Conservation (phyloP, 1,140 invertebrate species). For the Drosophila jambulina region DNA sequence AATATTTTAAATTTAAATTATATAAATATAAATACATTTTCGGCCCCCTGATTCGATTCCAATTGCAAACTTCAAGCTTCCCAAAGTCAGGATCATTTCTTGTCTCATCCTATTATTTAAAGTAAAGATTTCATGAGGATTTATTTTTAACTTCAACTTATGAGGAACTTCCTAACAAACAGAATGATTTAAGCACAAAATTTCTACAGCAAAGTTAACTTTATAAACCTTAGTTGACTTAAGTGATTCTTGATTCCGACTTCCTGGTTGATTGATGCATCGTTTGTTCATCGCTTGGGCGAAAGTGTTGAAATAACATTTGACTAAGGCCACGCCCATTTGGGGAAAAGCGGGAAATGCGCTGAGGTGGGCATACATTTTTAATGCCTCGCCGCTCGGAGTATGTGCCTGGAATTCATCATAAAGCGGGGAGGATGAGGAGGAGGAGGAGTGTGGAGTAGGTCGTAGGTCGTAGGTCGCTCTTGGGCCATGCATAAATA, state of each 20-base stretch:
- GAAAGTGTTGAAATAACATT: conserved; percentile 54
- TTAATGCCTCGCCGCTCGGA: conserved; percentile 59
- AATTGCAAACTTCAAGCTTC: too few relatives aligned
- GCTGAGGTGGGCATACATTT: conserved; percentile 79
- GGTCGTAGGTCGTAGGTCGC: conserved; percentile 16
- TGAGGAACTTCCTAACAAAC: neutral
- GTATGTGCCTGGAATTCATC: conserved; percentile 81
- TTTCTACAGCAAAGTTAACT: too few relatives aligned
- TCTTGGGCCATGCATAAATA: conserved; percentile 73
- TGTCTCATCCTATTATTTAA: too few relatives aligned
- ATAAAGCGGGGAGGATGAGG: conserved; percentile 36
- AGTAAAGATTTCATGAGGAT: neutral
- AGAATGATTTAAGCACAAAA: neutral
- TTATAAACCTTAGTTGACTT: neutral
- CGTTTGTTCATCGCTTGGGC: conserved; percentile 7
- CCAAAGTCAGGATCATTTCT: too few relatives aligned
- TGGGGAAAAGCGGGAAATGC: conserved; percentile 35
- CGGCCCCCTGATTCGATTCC: too few relatives aligned
- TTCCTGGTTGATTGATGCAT: conserved; percentile 21
- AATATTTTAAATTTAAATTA: too few relatives aligned
- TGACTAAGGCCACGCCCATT: conserved; percentile 35
- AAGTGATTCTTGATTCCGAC: conserved; percentile 26
- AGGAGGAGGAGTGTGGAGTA: conserved; percentile 3
- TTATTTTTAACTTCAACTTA: neutral
- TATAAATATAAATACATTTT: too few relatives aligned